phyloP scores from a whole-genome alignment of 1,140 invertebrate genomes.

The Aphaenogaster rudis region DNA sequence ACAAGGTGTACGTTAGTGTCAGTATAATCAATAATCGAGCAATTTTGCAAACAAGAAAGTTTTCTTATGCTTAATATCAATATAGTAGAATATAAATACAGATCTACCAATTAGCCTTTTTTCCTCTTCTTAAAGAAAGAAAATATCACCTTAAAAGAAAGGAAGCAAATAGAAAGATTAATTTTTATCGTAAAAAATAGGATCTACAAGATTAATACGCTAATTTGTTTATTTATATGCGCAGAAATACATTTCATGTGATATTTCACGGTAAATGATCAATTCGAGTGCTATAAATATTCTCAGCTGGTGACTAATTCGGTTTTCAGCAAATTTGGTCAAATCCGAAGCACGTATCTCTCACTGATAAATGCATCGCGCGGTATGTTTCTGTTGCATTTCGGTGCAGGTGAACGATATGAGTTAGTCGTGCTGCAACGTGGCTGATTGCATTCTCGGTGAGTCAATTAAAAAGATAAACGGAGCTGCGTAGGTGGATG shows the following conservation, averaged over 20 bases:
- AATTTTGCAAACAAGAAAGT: not conserved
- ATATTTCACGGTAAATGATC: not conserved
- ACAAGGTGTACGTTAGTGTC: not conserved
- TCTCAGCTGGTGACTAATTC: conserved; percentile 1
- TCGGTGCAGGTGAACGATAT: not conserved
- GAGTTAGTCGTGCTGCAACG: conserved; percentile 18
- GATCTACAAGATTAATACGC: not conserved
- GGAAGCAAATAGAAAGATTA: not conserved
- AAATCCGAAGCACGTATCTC: conserved; percentile 2
- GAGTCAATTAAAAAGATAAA: conserved; percentile 59
- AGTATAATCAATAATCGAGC: not conserved
- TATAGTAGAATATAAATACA: not conserved
- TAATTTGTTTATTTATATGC: not conserved
- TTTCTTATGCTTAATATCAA: not conserved
- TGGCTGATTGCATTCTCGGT: conserved; percentile 21
- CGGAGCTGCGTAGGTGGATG: not conserved
- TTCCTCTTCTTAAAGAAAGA: not conserved
- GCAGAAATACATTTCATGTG: not conserved
- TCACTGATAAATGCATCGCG: conserved; percentile 3
- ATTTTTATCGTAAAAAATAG: not conserved
- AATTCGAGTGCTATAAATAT: not conserved
- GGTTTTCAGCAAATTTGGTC: not conserved
- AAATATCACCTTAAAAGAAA: not conserved
- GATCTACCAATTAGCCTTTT: not conserved
- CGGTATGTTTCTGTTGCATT: not conserved